Conservation (phyloP, 2,113 vertebrate species). For the Rhinogobius similis region DNA sequence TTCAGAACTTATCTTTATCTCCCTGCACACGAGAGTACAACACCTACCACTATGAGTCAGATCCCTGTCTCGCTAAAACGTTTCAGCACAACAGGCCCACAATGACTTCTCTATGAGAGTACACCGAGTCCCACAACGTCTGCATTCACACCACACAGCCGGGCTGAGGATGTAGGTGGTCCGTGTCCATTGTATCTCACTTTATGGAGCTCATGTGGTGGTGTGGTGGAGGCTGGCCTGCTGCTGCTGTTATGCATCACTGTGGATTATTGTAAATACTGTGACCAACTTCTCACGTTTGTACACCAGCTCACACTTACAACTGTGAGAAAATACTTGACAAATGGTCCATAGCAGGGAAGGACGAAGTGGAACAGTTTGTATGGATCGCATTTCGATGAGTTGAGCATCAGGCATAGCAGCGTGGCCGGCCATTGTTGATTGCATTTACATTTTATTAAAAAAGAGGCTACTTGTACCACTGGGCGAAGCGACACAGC, state of each 20-base stretch:
- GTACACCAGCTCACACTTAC: neutral
- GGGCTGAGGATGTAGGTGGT: slow-evolving; percentile 43
- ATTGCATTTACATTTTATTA: too few relatives aligned
- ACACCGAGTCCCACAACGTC: slow-evolving; percentile 43
- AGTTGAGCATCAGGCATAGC: neutral
- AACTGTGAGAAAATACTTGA: slow-evolving; percentile 8
- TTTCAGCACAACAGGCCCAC: slow-evolving; percentile 42
- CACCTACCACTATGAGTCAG: slow-evolving; percentile 67
- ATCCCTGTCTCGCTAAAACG: slow-evolving; percentile 45
- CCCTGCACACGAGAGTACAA: slow-evolving; percentile 49
- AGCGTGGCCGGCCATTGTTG: neutral
- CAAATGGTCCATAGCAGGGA: slow-evolving; percentile 1
- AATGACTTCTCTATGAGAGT: slow-evolving; percentile 47
- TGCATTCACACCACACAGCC: slow-evolving; percentile 36
- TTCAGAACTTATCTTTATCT: slow-evolving; percentile 52
- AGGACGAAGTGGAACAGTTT: neutral
- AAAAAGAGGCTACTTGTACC: too few relatives aligned
- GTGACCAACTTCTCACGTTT: slow-evolving; percentile 15
- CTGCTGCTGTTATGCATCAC: slow-evolving; percentile 21
- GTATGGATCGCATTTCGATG: too few relatives aligned
- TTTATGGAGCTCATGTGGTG: slow-evolving; percentile 11
- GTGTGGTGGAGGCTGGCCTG: slow-evolving; percentile 21
- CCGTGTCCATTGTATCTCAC: slow-evolving; percentile 36
- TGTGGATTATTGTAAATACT: slow-evolving; percentile 11
- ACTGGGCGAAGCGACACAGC: too few relatives aligned